phyloP scores from a whole-genome alignment of 2,797 vertebrate genomes.

The Pristis pectinata region DNA sequence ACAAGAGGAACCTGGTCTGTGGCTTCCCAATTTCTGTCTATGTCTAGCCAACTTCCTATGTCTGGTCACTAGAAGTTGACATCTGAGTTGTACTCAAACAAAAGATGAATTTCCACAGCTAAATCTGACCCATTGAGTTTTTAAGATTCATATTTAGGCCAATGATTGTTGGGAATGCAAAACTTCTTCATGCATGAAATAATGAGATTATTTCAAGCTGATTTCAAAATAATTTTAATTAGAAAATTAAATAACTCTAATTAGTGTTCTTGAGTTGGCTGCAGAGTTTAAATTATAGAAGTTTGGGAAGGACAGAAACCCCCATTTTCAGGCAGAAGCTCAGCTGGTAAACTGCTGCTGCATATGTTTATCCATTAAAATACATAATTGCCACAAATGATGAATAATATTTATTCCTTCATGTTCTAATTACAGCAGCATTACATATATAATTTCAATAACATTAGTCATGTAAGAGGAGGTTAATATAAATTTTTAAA shows the following conservation, averaged over 20 bases:
- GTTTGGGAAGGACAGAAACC: not conserved
- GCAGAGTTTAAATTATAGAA: not conserved
- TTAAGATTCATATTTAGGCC: not conserved
- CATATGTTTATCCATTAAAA: not conserved
- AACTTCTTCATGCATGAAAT: not conserved
- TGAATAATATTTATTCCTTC: not conserved
- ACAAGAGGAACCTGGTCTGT: not conserved
- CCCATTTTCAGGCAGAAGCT: not conserved
- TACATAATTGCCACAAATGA: not conserved
- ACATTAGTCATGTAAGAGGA: not conserved
- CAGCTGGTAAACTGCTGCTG: not conserved
- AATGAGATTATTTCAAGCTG: not conserved
- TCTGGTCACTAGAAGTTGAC: not conserved
- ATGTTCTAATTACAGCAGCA: not conserved
- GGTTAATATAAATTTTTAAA: not conserved
- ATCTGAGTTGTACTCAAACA: not conserved
- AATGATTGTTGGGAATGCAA: not conserved
- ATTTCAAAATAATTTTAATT: slow-evolving; percentile 1
- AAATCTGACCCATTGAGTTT: not conserved
- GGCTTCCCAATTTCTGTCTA: not conserved
- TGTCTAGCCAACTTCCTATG: not conserved
- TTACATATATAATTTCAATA: not conserved
- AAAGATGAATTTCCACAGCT: not conserved
- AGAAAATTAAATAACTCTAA: not conserved
- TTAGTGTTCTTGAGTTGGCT: not conserved